These are phyloP conservation scores for Synergus umbraculus DNA, from an alignment of 2,888 invertebrate genomes.

Conservation along the genomic window DNA sequence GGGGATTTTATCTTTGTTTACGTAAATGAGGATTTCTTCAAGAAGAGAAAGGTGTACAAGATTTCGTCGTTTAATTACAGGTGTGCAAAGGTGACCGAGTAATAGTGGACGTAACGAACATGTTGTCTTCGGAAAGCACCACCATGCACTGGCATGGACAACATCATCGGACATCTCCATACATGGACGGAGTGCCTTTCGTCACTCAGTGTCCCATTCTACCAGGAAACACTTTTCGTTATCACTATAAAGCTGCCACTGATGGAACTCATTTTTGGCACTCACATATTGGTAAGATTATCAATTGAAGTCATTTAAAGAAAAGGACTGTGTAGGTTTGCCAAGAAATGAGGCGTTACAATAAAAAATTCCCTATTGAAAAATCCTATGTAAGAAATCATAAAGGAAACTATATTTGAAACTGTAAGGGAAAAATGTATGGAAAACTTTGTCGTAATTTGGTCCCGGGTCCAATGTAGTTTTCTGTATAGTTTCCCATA, in stretches of 20 bases:
- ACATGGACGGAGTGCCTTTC: slow-evolving; percentile 93
- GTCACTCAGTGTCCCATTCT: slow-evolving; percentile 91
- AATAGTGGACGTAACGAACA: slow-evolving; percentile 90
- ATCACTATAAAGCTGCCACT: slow-evolving; percentile 85
- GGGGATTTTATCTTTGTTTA: background rate
- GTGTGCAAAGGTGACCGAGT: slow-evolving; percentile 92
- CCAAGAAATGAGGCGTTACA: no score
- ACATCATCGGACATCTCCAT: slow-evolving; percentile 87
- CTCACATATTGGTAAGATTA: slow-evolving; percentile 81
- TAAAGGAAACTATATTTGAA: no score
- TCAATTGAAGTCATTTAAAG: background rate
- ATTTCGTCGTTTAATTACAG: slow-evolving; percentile 74
- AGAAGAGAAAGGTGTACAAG: slow-evolving; percentile 10
- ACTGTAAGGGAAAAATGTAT: no score
- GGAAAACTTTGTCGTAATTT: no score
- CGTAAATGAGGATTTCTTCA: background rate
- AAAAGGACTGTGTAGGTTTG: no score
- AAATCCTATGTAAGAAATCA: no score
- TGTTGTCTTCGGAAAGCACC: slow-evolving; percentile 88
- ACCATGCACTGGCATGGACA: slow-evolving; percentile 96
- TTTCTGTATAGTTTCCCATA: no score
- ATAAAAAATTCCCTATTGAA: no score
- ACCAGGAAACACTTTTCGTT: slow-evolving; percentile 87
- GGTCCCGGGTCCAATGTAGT: no score
- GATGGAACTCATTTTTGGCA: slow-evolving; percentile 93